Conservation (phyloP, 2,113 vertebrate species). For the Apodemus sylvaticus region DNA sequence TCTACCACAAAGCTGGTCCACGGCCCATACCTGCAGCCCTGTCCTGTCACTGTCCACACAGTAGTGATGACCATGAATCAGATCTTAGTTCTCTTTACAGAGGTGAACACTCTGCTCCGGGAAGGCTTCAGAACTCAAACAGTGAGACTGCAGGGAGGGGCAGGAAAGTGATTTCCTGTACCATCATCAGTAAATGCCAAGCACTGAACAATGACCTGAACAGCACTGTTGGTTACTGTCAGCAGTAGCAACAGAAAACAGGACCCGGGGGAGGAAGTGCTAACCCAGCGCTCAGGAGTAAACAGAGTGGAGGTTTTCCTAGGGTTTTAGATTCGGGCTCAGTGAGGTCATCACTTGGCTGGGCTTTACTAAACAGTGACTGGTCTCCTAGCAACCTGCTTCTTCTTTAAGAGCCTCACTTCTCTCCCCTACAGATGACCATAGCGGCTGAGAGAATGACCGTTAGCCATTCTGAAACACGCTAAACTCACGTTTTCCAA, state of each 20-base stretch:
- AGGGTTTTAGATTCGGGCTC: not conserved
- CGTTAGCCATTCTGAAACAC: not conserved
- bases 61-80: fast-evolving
- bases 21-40: too few relatives aligned
- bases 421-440: not conserved
- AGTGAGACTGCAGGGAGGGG: too few relatives aligned
- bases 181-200: not conserved
- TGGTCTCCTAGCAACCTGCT: conserved; percentile 15
- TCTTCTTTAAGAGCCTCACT: not conserved
- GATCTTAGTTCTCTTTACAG: not conserved
- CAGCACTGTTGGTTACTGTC: not conserved
- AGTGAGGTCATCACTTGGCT: not conserved
- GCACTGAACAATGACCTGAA: not conserved
- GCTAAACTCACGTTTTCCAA: not conserved
- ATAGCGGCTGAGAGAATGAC: not conserved
- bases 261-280: not conserved
- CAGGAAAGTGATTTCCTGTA: not conserved
- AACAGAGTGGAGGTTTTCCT: not conserved
- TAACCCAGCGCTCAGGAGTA: not conserved
- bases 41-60: too few relatives aligned
- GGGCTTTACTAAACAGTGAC: not conserved
- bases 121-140: not conserved
- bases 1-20: not conserved
- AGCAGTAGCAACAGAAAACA: not conserved
- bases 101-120: not conserved